Evolutionary conservation across 2,888 invertebrate genomes (phyloP).

Genomic region (Volucella zonaria): DNA sequence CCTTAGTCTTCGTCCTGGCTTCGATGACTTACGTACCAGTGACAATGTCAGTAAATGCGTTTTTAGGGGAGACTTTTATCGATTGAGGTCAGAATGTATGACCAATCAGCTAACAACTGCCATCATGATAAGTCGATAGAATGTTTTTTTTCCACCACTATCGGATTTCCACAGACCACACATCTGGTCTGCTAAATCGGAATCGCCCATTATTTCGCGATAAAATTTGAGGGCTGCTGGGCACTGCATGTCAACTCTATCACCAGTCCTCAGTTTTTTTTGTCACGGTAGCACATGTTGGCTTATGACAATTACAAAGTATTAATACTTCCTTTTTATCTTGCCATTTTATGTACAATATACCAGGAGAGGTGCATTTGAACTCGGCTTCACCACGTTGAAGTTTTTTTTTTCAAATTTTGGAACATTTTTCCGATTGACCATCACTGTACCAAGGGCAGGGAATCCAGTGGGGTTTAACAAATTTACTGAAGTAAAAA

Average conservation of each 20-base stretch:
- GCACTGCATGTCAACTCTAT: not conserved
- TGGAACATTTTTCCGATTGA: no score
- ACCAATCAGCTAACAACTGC: not conserved
- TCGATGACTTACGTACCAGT: not conserved
- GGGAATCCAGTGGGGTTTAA: not conserved
- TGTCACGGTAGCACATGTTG: no score
- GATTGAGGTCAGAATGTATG: conserved; percentile 1
- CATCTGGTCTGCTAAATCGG: no score
- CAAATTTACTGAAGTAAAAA: not conserved
- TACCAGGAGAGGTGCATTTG: not conserved
- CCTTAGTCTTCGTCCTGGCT: no score
- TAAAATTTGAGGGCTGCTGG: not conserved
- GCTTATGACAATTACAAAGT: conserved; percentile 8
- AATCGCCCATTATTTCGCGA: no score
- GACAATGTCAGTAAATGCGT: no score
- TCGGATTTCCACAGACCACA: no score
- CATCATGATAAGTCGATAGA: no score
- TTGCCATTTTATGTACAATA: conserved; percentile 12
- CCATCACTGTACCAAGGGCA: not conserved
- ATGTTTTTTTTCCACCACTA: no score
- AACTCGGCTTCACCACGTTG: conserved; percentile 2
- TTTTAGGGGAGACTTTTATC: no score
- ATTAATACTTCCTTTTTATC: conserved; percentile 7
- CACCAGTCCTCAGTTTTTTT: conserved; percentile 9
- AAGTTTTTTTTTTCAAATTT: no score